Conservation (phyloP, 1,140 invertebrate species). For the Paraescarpia echinospica region DNA sequence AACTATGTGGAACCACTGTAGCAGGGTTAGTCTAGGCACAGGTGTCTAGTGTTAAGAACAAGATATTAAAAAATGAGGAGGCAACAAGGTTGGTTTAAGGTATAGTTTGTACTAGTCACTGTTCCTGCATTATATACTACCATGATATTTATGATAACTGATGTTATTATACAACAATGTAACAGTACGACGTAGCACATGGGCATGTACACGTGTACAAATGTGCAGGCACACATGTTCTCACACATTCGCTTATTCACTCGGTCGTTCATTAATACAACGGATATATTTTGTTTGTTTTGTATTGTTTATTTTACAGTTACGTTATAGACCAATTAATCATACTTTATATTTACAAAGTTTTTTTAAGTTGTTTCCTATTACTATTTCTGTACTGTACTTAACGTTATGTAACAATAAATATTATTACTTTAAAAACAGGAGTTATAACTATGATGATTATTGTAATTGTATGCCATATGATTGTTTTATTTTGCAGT, state of each 20-base stretch:
- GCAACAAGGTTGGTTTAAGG: neutral
- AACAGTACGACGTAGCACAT: neutral
- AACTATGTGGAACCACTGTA: neutral
- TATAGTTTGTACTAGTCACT: neutral
- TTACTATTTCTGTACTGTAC: too few species aligned
- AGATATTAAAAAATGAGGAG: too few species aligned
- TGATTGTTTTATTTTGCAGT: neutral
- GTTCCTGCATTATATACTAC: neutral
- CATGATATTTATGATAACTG: neutral
- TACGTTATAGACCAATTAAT: neutral
- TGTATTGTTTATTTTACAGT: neutral
- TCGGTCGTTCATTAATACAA: neutral
- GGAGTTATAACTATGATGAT: neutral
- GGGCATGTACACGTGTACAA: neutral
- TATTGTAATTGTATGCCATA: neutral
- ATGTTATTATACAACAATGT: neutral
- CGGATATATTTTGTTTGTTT: neutral
- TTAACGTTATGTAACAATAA: too few species aligned
- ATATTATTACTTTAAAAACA: too few species aligned
- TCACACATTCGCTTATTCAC: neutral
- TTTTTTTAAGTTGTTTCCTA: too few species aligned
- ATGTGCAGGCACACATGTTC: neutral
- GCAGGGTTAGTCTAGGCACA: too few species aligned
- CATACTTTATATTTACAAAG: too few species aligned
- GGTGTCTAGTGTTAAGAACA: too few species aligned